These are phyloP conservation scores for Threskiornis aethiopicus DNA, from an alignment of 2,797 vertebrate genomes.

Conservation along the genomic window DNA sequence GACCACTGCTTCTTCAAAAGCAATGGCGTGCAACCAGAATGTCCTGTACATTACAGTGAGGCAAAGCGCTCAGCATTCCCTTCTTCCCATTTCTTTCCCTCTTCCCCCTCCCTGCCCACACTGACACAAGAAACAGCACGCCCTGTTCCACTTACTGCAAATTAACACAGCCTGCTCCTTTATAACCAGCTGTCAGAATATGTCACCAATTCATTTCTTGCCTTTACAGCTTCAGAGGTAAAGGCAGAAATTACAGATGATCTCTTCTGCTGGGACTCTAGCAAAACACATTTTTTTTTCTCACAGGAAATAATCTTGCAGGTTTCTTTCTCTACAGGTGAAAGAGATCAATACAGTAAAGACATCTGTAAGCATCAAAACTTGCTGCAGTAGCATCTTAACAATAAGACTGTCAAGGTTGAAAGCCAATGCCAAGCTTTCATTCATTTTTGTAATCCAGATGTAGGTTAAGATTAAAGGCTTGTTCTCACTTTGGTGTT, in stretches of 20 bases:
- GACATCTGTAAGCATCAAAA: neutral
- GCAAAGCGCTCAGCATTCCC: neutral
- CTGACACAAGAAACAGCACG: neutral
- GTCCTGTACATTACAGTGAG: neutral
- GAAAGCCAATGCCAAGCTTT: neutral
- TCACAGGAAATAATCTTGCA: neutral
- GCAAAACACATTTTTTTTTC: neutral
- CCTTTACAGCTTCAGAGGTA: neutral
- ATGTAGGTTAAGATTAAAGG: neutral
- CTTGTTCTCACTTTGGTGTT: neutral
- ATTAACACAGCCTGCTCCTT: conserved; percentile 7
- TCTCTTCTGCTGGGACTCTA: neutral
- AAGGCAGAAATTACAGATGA: neutral
- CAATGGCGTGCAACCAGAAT: neutral
- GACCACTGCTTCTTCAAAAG: neutral
- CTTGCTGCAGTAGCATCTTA: neutral
- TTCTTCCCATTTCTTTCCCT: neutral
- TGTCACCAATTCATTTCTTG: neutral
- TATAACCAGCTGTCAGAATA: conserved; percentile 6
- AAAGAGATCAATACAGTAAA: neutral
- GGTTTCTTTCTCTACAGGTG: neutral
- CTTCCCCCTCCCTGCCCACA: neutral
- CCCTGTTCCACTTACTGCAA: neutral
- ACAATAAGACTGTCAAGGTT: neutral
- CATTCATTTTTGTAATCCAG: neutral